phyloP scores from a whole-genome alignment of 2,113 vertebrate genomes.

The Limnothrissa miodon region DNA sequence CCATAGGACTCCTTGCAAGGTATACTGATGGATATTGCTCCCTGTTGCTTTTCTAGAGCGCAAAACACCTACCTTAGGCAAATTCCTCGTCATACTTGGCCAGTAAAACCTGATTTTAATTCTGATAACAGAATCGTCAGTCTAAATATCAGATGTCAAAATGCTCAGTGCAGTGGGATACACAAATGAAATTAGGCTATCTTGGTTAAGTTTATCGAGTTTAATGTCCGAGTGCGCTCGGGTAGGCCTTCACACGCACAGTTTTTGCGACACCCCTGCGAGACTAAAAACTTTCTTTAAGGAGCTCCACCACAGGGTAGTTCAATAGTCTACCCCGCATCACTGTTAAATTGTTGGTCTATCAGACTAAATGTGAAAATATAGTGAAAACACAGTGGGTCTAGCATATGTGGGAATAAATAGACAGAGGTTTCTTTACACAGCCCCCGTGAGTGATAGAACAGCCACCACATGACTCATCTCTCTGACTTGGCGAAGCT shows the following conservation, averaged over 20 bases:
- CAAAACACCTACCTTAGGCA: too few relatives aligned
- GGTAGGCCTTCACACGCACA: not conserved
- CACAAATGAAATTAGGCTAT: not conserved
- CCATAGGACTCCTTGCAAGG: too few relatives aligned
- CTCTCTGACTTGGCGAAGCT: conserved; percentile 41
- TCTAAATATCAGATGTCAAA: not conserved
- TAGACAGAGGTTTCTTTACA: not conserved
- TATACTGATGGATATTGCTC: too few relatives aligned
- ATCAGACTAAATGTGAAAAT: not conserved
- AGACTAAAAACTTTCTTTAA: not conserved
- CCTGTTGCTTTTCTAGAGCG: too few relatives aligned
- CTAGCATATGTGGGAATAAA: not conserved
- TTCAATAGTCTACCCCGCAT: not conserved
- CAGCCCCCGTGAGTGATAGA: not conserved
- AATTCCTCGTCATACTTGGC: too few relatives aligned
- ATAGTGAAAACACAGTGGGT: not conserved
- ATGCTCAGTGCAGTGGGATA: not conserved
- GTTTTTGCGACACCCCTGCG: not conserved
- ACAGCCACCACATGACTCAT: not conserved
- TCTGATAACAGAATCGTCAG: too few relatives aligned
- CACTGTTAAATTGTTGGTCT: not conserved
- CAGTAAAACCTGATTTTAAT: too few relatives aligned
- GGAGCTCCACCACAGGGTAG: not conserved
- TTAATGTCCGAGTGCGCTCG: not conserved
- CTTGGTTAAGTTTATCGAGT: not conserved